A percentile compares a stretch with the other conserved stretches of the same genome.
Evolutionary conservation across 1,140 invertebrate species (phyloP).

Genomic region (Sitodiplosis mosellana): DNA sequence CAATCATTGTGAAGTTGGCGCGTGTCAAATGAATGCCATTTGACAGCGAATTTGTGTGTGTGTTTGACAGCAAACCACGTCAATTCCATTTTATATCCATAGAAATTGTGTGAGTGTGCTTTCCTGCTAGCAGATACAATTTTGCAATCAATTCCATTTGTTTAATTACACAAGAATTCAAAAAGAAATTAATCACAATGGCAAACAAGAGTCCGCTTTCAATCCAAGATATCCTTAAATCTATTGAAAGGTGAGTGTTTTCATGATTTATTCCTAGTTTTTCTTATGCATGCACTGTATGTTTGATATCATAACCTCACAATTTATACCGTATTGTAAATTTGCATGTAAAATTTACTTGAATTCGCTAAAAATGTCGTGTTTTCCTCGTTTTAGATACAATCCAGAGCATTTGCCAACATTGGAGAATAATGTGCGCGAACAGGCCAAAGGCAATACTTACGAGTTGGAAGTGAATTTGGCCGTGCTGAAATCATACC

Average conservation of each 20-base stretch:
- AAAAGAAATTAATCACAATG: constrained; percentile 24
- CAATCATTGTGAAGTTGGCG: too few species aligned
- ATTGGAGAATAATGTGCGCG: constrained; percentile 80
- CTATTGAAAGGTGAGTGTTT: constrained; percentile 46
- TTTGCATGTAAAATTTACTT: too few species aligned
- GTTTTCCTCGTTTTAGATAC: constrained; percentile 46
- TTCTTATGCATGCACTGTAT: neutral
- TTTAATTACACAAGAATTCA: neutral
- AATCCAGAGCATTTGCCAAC: constrained; percentile 84
- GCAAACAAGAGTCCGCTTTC: constrained; percentile 47
- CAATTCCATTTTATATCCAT: neutral
- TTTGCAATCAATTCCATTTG: too few species aligned
- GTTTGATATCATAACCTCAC: neutral
- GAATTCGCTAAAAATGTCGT: too few species aligned
- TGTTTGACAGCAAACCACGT: neutral
- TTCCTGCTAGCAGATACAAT: neutral
- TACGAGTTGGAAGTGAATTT: constrained; percentile 95
- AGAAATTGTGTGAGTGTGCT: neutral
- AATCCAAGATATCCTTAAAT: constrained; percentile 47
- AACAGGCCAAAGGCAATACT: constrained; percentile 80
- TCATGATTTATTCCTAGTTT: neutral
- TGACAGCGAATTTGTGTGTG: too few species aligned
- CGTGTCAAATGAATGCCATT: too few species aligned
- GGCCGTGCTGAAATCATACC: constrained; percentile 78
- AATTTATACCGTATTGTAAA: neutral